Evolutionary conservation across 2,797 vertebrate species (phyloP).

Genomic region (Anniella stebbinsi): DNA sequence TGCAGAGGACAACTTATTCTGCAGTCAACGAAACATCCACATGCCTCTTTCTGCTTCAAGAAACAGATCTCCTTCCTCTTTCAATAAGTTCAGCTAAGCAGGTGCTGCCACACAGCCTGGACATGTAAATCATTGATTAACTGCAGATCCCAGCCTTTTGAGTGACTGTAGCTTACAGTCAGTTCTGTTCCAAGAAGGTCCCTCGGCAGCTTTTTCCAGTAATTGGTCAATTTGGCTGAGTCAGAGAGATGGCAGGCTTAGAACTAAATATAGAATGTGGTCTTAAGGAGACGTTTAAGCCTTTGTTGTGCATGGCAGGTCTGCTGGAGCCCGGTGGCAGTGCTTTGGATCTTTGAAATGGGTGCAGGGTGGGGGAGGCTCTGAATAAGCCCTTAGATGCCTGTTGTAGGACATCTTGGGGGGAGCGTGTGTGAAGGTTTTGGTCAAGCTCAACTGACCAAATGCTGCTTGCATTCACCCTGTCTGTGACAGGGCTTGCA

Average conservation of each 20-base stretch:
- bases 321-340: neutral
- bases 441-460: neutral
- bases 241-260: neutral
- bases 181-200: neutral
- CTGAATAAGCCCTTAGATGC: neutral
- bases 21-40: neutral
- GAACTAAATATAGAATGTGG: neutral
- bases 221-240: neutral
- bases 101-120: neutral
- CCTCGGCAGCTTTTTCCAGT: neutral
- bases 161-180: neutral
- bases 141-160: neutral
- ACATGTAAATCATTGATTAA: neutral
- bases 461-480: neutral
- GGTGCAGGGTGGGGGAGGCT: neutral
- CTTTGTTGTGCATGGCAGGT: neutral
- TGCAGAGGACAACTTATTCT: neutral
- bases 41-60: neutral
- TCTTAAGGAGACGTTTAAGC: neutral
- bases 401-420: neutral
- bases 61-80: neutral
- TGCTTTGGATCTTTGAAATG: neutral
- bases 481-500: neutral
- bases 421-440: neutral
- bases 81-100: neutral